Base-by-base conservation (phyloP, 2,888 invertebrate genomes). In the Napeogenes sylphis region DNA sequence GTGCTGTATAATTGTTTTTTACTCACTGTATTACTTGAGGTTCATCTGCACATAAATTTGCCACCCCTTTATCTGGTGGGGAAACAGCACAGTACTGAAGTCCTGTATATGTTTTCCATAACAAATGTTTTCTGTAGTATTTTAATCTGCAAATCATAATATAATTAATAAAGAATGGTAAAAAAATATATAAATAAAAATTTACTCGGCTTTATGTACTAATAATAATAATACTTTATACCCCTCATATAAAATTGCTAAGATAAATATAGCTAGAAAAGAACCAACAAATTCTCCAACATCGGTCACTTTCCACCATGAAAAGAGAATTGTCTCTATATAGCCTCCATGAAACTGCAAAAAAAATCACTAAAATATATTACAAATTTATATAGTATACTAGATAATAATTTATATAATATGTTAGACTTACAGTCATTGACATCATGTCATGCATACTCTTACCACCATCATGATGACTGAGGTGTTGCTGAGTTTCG, bases 201-300 rank as follows among this genome's bases (percentile, higher is more conserved):
- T 33, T 56, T 38, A 53, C 21, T 45, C 4, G 51, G 53, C 13
- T 45, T 4, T 56, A 4, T 51, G 10, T 21, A 45, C 14, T 46
- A 10, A 21, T 4, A 54, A 45, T 56, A 53, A 65, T 21, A 12
- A 55, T 38, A 63, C 35, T 14, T 46, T 97, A 66, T 96, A 93
- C 73, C 98, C 98, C 91, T 99, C 99, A 83, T 99, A 99, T 35
- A 98, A 90, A 59, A 98, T 93, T 5, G 98, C 98, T 93, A 99
- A 93, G 68, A 98, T 91, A 80, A 98, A 96, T 75, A 99, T 96
- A 55, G 95, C 96, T 69, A 98, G 87, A 92, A 98, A 97, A 4
- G 99, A 98, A 54, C 95, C 96, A 64, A 98, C 85, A 73, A 99
- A 92, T 64, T 96, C 96, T 55, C 94, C 94, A 61, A 93, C 81